Conservation (phyloP, 1,140 invertebrate species). For the Drosophila triauraria region DNA sequence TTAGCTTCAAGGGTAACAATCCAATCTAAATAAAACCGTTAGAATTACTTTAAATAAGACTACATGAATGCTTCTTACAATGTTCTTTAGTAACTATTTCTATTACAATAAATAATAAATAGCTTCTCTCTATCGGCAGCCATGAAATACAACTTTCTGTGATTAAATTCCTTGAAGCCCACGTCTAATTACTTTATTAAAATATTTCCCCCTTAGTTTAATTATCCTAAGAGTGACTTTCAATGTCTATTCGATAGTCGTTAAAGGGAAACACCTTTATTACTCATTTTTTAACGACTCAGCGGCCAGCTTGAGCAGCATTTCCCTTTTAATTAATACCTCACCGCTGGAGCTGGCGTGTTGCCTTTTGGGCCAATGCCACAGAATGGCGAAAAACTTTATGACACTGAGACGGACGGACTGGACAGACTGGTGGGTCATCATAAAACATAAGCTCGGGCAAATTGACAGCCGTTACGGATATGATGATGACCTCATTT, state of each 20-base stretch:
- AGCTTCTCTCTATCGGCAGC: no score
- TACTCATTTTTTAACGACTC: conserved; percentile 47
- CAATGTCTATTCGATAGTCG: conserved; percentile 37
- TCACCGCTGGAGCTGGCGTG: conserved; percentile 30
- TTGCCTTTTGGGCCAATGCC: conserved; percentile 54
- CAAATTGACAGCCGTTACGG: conserved; percentile 53
- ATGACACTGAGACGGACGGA: conserved; percentile 35
- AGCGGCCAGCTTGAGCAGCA: conserved; percentile 3
- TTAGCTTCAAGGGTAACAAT: no score
- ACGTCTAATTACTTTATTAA: conserved; percentile 20
- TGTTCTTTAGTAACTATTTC: no score
- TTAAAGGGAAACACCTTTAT: conserved; percentile 45
- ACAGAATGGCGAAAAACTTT: conserved; percentile 44
- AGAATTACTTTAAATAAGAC: no score
- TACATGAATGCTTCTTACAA: no score
- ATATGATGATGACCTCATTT: conserved; percentile 53
- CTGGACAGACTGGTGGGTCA: conserved; percentile 10
- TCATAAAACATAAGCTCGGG: conserved; percentile 34
- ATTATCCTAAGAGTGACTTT: conserved; percentile 37
- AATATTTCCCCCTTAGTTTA: conserved; percentile 4
- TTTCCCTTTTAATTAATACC: conserved; percentile 54
- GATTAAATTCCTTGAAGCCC: background rate
- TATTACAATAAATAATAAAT: no score
- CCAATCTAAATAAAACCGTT: no score
- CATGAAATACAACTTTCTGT: background rate